Evolutionary conservation across 2,797 vertebrate species (phyloP), one percentile per base, ranked within the genome.

Genomic region (Aldrovandia affinis): DNA sequence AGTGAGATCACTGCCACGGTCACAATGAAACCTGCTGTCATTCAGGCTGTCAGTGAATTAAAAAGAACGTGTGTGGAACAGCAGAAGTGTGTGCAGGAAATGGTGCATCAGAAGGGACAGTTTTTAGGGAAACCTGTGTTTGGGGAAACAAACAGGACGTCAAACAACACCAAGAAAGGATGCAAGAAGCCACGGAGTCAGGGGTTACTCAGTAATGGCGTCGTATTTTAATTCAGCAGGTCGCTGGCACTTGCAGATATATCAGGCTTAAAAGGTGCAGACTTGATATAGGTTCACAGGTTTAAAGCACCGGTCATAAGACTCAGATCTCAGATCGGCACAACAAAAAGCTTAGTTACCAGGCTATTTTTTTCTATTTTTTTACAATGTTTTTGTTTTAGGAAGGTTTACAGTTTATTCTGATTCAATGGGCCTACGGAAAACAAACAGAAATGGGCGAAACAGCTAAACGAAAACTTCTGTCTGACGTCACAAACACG

Each of bases 211-310:
- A 91, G 91, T 94, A 86, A 86, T 75, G 77, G 61, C 81, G 92
- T 84, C 86, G 89, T 88, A 73, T 84, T 93, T 91, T 95, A 95
- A 95, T 95, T 96, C 87, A 93, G 91, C 90, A 91, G 90, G 89
- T 93, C 89, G 89, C 89, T 85, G 78, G 89, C 89, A 89, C 89
- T 91, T 91, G 94, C 91, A 94, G 88, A 88, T 88, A 88, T 88
- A 91, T 86, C 75, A 81, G 87, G 83, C 81, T 22, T 85, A 82
- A 68, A 90, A 88, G 92, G 89, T 88, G 91, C 89, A 85, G 78
- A 85, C 88, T 90, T 90, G 54, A 81, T 89, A 83, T 89, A 85
- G 86, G 89, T 91, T 92, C 89, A 92, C 85, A 85, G 83, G 89
- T 88, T 85, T 89, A 89, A 91, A 93, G 89, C 90, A 91, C 89